A percentile compares a stretch with the other conserved stretches of the same genome.
Conservation (phyloP, 2,797 vertebrate species). For the Ibycter americanus region DNA sequence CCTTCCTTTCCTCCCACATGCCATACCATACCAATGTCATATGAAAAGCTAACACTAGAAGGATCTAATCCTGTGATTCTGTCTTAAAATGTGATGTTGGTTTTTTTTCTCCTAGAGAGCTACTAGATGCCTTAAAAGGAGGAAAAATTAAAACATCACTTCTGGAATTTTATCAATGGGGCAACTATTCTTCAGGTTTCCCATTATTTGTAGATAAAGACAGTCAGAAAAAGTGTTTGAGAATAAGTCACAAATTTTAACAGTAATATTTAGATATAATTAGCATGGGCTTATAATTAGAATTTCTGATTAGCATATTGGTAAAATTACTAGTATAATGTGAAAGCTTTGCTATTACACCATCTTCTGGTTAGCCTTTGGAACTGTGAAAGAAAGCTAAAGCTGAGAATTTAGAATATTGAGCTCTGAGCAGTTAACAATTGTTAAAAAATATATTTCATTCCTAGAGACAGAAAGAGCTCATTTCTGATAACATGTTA, state of each 20-base stretch:
- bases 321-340: neutral
- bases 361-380: slow-evolving; percentile 41
- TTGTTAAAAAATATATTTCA: neutral
- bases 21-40: slow-evolving; percentile 37
- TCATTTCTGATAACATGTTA: neutral
- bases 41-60: slow-evolving; percentile 25
- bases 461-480: neutral
- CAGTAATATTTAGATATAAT: neutral
- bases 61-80: neutral
- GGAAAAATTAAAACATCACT: neutral
- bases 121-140: slow-evolving; percentile 11
- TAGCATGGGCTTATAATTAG: neutral
- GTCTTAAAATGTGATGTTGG: neutral
- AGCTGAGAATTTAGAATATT: neutral
- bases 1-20: slow-evolving; percentile 42
- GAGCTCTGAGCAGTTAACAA: neutral
- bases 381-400: neutral
- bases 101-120: neutral
- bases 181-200: neutral
- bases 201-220: neutral
- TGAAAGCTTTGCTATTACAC: slow-evolving; percentile 24
- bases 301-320: neutral
- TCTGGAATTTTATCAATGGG: neutral
- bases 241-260: neutral
- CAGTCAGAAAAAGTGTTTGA: neutral